Evolutionary conservation across 2,113 vertebrate genomes (phyloP), one percentile per base, ranked within the genome.

Genomic region (Clinocottus analis): DNA sequence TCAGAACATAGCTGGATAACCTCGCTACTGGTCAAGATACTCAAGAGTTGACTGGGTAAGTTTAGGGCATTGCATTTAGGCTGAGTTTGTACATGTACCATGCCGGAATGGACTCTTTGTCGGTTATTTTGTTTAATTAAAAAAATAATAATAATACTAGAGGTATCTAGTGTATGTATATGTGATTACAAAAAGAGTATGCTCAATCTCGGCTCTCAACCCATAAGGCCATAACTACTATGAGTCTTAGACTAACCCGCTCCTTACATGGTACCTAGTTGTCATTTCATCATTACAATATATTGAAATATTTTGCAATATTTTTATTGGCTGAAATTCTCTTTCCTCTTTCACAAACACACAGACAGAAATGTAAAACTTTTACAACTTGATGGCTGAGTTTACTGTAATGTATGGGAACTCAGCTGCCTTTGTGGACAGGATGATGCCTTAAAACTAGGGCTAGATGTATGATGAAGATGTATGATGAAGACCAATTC

Each of bases 21-120:
- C 68, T 80, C 63, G 53, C 56, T 56, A 51, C 37, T 21, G 29
- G 65, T 43, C 69, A 75, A 45, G 55, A 63, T 63, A 68, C 72
- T 70, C 62, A 71, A 43, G 43, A 58, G 39, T 37, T 82, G 69
- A 84, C 51, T 71, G 67, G 43, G 55, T 81, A 58, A 64, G 51
- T 59, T 61, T 51, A 35, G 35, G 55, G 16, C 56, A 68, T 33
- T 55, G 5, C 3, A 71, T 75, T 61, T 75, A 55, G 16, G 13
- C 56, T 19, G 33, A 3, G 0, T 63, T 59, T 61, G 72, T 72
- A 72, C 43, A 45, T 59, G 49, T 69, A 23, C 43, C 37, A 47
- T 62, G 53, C 66, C 66, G 21, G 29, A 10, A 21, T 7, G 19
- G n/a, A 1, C 21, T 29, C 1, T 47, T 3, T 55, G 16, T 35